Evolutionary conservation across 2,797 vertebrate genomes (phyloP), one percentile per base, ranked within the genome.

Genomic region (Ceryle rudis): DNA sequence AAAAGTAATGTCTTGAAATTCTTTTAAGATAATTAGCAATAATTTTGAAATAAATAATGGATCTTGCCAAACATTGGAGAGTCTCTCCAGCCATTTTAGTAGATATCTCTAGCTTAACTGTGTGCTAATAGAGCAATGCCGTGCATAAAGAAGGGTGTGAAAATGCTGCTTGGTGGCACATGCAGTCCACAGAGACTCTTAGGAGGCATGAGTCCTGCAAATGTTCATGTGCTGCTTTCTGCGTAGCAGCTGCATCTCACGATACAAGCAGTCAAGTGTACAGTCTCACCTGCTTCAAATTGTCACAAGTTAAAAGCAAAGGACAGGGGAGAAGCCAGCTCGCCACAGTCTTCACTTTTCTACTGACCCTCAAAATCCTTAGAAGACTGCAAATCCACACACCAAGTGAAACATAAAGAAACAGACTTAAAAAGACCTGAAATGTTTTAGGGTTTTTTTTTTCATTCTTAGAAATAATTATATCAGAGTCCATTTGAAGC

Each of bases 201-300:
- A 46, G 72, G 94, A 96, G 93, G 91, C 81, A 81, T 17, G 29
- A 80, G 80, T 94, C 70, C 55, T 95, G 90, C 78, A 79, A 93
- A 86, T 94, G 33, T 90, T 97, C 96, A 49, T 75, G 77, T 95
- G 93, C 74, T 94, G 52, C 74, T 85, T 74, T 77, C 94, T 97
- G 69, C 26, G 37, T 14, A 93, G 96, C 97, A 96, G 94, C 89
- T 91, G 91, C 83, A 96, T 41, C 83, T 17, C 85, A 86, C 79
- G 91, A 54, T 74, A 93, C 75, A 70, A 42, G 79, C 81, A 90
- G 93, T 49, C 78, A 93, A 96, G 93, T 94, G 79, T 97, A 82
- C 83, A 89, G 82, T 97, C 96, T 94, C 93, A 22, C 21, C 91
- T 97, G 86, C 94, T 93, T 82, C 89, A 81, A 33, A 14, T 91